Evolutionary conservation across 37 sponge, comb jelly and placozoan genomes (phyloP).

Genomic region (Dysidea cf. avara): DNA sequence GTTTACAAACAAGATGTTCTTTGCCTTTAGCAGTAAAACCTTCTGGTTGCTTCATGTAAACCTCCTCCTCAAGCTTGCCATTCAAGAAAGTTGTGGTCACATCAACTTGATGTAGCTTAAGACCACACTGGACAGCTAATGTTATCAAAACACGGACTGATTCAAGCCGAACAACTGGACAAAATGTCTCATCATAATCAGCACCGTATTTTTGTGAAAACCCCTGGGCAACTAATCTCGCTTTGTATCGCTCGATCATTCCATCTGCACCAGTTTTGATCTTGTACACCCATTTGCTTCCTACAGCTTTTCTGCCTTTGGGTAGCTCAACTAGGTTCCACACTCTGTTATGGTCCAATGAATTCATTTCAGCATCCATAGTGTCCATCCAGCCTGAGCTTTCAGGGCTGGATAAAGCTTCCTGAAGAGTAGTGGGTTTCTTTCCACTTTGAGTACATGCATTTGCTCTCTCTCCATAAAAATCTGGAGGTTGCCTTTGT

Average conservation of each 20-base stretch:
- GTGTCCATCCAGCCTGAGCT: slow-evolving; percentile 35
- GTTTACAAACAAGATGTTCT: slow-evolving; percentile 16
- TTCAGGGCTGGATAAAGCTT: slow-evolving; percentile 35
- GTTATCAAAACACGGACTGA: slow-evolving; percentile 33
- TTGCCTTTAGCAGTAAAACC: neutral
- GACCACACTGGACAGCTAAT: slow-evolving; percentile 16
- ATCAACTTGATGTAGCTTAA: slow-evolving; percentile 48
- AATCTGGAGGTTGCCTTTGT: slow-evolving; percentile 19
- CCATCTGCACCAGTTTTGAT: slow-evolving; percentile 30
- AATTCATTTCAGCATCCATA: slow-evolving; percentile 61
- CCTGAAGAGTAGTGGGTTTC: slow-evolving; percentile 13
- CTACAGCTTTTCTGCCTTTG: slow-evolving; percentile 1
- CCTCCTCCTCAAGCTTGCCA: slow-evolving; percentile 30
- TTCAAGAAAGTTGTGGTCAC: slow-evolving; percentile 53
- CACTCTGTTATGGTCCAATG: slow-evolving; percentile 41
- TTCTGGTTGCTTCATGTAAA: slow-evolving; percentile 11
- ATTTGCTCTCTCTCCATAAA: slow-evolving; percentile 19
- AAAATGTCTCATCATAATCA: slow-evolving; percentile 62
- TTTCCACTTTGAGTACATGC: too few relatives aligned
- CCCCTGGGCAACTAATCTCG: slow-evolving; percentile 52
- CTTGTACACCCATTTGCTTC: slow-evolving; percentile 56
- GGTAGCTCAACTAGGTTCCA: slow-evolving; percentile 38
- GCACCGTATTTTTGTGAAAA: slow-evolving; percentile 40
- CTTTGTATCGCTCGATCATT: slow-evolving; percentile 42
- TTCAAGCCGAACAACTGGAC: slow-evolving; percentile 35